A percentile compares a stretch with the other conserved stretches of the same genome.
Evolutionary conservation across 2,797 vertebrate species (phyloP).

Genomic region (Microctenopoma stevenorrisi): DNA sequence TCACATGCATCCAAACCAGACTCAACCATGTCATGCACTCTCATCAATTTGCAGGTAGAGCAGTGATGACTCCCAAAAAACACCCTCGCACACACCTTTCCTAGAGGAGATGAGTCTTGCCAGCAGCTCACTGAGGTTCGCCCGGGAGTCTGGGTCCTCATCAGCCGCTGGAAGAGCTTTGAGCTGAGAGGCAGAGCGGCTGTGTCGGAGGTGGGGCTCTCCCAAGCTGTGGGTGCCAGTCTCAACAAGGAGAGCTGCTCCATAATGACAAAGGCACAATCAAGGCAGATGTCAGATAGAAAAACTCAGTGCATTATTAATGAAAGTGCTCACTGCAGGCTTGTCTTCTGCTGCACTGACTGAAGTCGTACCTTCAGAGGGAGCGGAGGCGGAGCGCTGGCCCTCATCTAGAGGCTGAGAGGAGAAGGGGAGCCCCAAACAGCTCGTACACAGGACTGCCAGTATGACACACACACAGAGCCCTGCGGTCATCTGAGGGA

Average conservation of each 20-base stretch:
- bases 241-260: slow-evolving; percentile 52
- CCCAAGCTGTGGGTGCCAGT: slow-evolving; percentile 54
- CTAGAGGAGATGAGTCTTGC: slow-evolving; percentile 91
- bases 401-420: slow-evolving; percentile 66
- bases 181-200: slow-evolving; percentile 79
- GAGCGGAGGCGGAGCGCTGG: slow-evolving; percentile 58
- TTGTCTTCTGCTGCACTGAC: background rate
- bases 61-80: background rate
- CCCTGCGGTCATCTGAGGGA: slow-evolving; percentile 75
- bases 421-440: slow-evolving; percentile 84
- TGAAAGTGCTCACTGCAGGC: background rate
- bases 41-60: background rate
- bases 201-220: slow-evolving; percentile 73
- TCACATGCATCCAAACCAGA: background rate
- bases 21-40: background rate
- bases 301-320: background rate
- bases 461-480: slow-evolving; percentile 89
- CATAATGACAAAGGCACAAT: slow-evolving; percentile 8
- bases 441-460: slow-evolving; percentile 85
- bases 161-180: slow-evolving; percentile 77
- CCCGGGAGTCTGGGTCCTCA: slow-evolving; percentile 80
- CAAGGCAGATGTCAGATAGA: slow-evolving; percentile 3
- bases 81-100: slow-evolving; percentile 86
- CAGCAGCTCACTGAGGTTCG: slow-evolving; percentile 88
- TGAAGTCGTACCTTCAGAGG: slow-evolving; percentile 73